Evolutionary conservation across 1,140 invertebrate species (phyloP).

Genomic region (Leptinotarsa texana): DNA sequence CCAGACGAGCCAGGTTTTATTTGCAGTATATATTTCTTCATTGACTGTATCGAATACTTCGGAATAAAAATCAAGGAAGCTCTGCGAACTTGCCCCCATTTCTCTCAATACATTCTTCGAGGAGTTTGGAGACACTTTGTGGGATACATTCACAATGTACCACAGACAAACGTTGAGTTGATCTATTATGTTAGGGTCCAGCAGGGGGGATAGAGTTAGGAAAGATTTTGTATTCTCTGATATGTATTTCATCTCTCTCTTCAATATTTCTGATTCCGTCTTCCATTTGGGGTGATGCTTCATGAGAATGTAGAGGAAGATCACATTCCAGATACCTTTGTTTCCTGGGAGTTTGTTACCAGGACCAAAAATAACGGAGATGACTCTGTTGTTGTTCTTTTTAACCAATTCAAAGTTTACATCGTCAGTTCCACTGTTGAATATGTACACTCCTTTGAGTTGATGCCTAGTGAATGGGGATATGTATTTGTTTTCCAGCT

Average conservation of each 20-base stretch:
- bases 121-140: neutral
- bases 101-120: neutral
- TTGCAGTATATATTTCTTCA: neutral
- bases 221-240: neutral
- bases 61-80: neutral
- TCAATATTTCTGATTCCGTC: neutral
- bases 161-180: neutral
- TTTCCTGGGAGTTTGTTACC: constrained; percentile 1
- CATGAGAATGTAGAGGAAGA: neutral
- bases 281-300: constrained; percentile 8
- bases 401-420: neutral
- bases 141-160: neutral
- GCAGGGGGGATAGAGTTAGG: neutral
- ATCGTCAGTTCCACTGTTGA: neutral
- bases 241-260: neutral
- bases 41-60: neutral
- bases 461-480: neutral
- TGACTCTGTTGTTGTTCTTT: neutral
- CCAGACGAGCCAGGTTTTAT: neutral
- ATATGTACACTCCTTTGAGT: neutral
- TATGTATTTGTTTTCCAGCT: neutral
- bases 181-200: neutral
- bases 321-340: neutral
- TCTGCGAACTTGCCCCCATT: neutral
- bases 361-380: neutral